These are phyloP conservation scores for Erythrocercus mccallii DNA, from an alignment of 2,113 vertebrate species.

Conservation along the genomic window DNA sequence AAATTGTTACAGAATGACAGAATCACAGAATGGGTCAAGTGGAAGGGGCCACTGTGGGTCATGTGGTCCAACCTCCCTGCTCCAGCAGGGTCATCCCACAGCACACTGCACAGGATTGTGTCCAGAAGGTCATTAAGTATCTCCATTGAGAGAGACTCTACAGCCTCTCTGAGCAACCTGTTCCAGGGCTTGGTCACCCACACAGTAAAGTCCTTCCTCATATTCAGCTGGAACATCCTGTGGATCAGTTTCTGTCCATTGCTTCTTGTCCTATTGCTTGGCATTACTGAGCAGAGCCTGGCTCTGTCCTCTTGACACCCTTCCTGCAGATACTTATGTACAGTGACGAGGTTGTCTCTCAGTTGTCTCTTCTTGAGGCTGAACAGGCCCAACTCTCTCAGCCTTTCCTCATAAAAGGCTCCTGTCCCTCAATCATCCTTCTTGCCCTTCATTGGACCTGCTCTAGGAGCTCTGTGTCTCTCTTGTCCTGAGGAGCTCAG, in stretches of 20 bases:
- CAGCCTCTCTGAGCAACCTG: background rate
- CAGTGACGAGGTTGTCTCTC: background rate
- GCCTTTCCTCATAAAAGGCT: background rate
- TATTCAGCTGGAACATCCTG: background rate
- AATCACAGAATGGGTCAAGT: background rate
- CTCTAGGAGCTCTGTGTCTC: fast-evolving
- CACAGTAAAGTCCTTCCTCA: background rate
- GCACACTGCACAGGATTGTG: background rate
- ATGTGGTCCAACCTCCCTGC: no score
- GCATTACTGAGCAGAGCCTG: background rate
- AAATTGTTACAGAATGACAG: background rate
- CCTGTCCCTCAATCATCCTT: background rate
- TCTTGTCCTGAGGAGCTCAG: background rate
- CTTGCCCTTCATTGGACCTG: fast-evolving
- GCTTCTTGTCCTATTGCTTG: background rate
- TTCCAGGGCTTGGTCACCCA: background rate
- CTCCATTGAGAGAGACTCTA: background rate
- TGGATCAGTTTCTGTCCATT: background rate
- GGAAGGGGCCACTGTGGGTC: background rate
- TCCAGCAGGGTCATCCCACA: background rate
- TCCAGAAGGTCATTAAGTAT: background rate
- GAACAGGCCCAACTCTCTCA: fast-evolving
- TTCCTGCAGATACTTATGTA: background rate
- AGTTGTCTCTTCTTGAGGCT: background rate
- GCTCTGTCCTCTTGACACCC: fast-evolving